phyloP scores from a whole-genome alignment of 2,113 vertebrate genomes.

The Hipposideros armiger region DNA sequence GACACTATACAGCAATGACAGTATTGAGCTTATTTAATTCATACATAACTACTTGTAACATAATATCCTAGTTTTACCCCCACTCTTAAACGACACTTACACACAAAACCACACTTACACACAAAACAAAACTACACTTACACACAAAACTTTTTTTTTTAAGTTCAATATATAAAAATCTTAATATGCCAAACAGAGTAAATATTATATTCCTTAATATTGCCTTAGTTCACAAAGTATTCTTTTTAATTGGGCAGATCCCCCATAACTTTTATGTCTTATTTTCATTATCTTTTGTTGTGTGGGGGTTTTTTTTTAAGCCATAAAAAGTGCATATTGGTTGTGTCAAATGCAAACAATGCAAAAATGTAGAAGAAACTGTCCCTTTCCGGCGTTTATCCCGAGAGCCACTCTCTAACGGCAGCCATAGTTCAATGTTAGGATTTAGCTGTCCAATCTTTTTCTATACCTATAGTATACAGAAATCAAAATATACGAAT shows the following conservation, averaged over 20 bases:
- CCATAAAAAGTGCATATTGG: neutral
- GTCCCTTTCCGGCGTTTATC: neutral
- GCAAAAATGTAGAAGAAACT: neutral
- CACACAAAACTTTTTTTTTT: neutral
- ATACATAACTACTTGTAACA: neutral
- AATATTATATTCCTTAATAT: conserved; percentile 16
- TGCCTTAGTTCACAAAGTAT: conserved; percentile 15
- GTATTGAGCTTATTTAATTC: neutral
- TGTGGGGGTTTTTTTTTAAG: neutral
- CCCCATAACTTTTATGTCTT: neutral
- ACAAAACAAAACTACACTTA: neutral
- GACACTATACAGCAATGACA: neutral
- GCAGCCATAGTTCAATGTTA: neutral
- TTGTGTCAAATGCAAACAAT: neutral
- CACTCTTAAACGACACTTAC: neutral
- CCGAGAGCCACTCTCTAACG: neutral
- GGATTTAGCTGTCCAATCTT: neutral
- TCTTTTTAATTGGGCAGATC: conserved; percentile 23
- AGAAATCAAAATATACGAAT: neutral
- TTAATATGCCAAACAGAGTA: neutral
- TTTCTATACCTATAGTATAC: neutral
- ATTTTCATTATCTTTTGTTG: conserved; percentile 20
- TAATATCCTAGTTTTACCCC: neutral
- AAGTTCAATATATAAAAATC: neutral
- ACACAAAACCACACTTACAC: neutral